Evolutionary conservation across 2,888 invertebrate species (phyloP).

Genomic region (Plusia festucae): DNA sequence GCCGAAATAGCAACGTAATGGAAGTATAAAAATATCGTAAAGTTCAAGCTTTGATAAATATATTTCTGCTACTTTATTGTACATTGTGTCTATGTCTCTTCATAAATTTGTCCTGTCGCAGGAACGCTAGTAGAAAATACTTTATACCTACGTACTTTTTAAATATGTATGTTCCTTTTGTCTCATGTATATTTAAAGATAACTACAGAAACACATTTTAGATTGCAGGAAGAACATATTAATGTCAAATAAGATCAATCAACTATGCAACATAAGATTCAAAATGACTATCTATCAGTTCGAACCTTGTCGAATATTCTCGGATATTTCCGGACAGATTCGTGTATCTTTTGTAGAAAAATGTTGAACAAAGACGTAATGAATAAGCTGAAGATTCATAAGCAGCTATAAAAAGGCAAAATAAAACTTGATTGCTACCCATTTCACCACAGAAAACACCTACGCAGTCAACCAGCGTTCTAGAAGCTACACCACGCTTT

Average conservation of each 20-base stretch:
- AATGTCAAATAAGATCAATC: too few relatives aligned
- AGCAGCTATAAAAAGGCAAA: constrained; percentile 2
- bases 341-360: background rate
- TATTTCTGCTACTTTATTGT: background rate
- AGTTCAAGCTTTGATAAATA: background rate
- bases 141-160: background rate
- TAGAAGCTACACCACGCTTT: background rate
- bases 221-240: too few relatives aligned
- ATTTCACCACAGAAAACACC: background rate
- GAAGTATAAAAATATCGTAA: constrained; percentile 3
- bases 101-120: background rate
- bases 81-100: background rate
- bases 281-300: background rate
- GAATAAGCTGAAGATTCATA: background rate
- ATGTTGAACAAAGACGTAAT: background rate
- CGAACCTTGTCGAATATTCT: background rate
- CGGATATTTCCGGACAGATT: background rate
- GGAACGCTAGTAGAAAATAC: background rate
- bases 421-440: constrained; percentile 2
- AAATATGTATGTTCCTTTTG: background rate
- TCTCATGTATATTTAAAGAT: background rate
- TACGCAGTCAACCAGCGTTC: background rate
- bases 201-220: background rate
- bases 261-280: too few relatives aligned
- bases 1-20: background rate